Percentiles rank a stretch among this genome's conserved stretches.
phyloP scores from a whole-genome alignment of 2,797 vertebrate species.

The Squalus acanthias region DNA sequence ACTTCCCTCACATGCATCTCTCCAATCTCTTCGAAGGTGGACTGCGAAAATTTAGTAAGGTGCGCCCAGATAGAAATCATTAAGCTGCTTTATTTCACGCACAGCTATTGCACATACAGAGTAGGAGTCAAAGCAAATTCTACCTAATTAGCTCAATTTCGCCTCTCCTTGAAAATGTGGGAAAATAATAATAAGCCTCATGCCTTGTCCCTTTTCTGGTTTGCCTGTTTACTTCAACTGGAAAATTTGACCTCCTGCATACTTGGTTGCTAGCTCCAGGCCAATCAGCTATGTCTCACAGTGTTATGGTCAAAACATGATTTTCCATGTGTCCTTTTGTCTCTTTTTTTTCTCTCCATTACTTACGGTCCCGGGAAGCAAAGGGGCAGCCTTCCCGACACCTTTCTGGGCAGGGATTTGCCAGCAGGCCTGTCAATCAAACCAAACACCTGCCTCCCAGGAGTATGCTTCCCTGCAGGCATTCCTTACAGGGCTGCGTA shows the following conservation, averaged over 20 bases:
- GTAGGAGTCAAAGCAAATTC: neutral
- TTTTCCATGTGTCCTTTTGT: no score
- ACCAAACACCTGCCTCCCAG: neutral
- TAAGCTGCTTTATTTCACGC: neutral
- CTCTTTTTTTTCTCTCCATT: neutral
- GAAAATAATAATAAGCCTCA: no score
- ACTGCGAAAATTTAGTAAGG: neutral
- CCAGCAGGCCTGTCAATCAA: neutral
- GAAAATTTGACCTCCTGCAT: neutral
- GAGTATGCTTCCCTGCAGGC: neutral
- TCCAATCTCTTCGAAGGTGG: neutral
- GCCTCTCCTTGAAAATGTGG: neutral
- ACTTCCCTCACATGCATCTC: neutral
- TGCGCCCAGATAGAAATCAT: neutral
- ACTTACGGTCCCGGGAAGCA: neutral
- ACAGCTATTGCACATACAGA: neutral
- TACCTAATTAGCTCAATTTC: neutral
- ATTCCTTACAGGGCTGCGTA: neutral
- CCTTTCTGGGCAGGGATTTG: neutral
- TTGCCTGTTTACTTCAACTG: neutral
- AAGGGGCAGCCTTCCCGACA: no score
- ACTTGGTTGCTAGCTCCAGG: neutral
- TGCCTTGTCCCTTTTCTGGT: no score
- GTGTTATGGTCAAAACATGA: neutral
- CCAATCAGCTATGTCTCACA: neutral